Evolutionary conservation across 1,140 invertebrate genomes (phyloP), one percentile per base, ranked within the genome.

Genomic region (Chrysoperla carnea): DNA sequence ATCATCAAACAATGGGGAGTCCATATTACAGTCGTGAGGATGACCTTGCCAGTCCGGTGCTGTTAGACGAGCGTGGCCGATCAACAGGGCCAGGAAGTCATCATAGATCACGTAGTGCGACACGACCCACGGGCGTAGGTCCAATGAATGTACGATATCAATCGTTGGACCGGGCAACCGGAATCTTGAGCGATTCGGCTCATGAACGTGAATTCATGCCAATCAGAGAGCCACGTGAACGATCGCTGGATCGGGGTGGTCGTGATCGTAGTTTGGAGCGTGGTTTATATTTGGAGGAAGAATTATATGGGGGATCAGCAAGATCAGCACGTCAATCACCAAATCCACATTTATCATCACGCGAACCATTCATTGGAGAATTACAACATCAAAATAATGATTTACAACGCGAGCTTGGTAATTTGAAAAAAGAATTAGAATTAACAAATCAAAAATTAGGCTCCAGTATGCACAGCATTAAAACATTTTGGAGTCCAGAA

Each of bases 401-500:
- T 60, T 70, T 96, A 45, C 91, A 96, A 58, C 74, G 86, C n/a
- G 93, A 98, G 63, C 76, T 96, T 55, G 84, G 81, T n/a, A 89
- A 88, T 60, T 70, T 97, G 36, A 95, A 96, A 63, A 88, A 93
- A 57, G 94, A 98, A 58, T 73, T 97, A 50, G 92, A 98, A 66
- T 69, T 93, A 48, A 94, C 91, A 44, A 96, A 96, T 66, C 92
- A 97, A 65, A 98, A 98, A 64, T 70, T 99, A 46, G 91, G 90
- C 56, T 96, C 93, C 55, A 92, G 86, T 54, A 98, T 98, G 93
- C 93, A 97, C 66, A 93, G 88, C 63, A 98, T 99, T 59, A 99
- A 99, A 67, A 97, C 93, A 8, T 98, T 99, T 67, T 99, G 95
- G 95, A 95, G 90, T 62, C 95, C 95, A 0, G 95, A 99, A 62